These are phyloP conservation scores for Dorcus parallelipipedus DNA, from an alignment of 2,888 invertebrate species.

Conservation along the genomic window DNA sequence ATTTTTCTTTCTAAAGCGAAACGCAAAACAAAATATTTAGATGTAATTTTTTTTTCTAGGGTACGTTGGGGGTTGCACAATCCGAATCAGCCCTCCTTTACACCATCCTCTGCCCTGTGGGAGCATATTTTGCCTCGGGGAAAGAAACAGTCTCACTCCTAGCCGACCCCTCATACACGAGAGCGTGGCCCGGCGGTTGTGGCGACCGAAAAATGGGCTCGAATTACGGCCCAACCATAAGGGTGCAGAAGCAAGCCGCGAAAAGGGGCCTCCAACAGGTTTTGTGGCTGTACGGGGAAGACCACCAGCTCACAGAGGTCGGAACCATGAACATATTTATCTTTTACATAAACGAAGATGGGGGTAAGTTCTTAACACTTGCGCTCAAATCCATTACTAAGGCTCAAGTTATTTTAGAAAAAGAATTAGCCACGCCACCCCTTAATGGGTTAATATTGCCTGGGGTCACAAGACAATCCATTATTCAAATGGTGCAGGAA, in stretches of 20 bases:
- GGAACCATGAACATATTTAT: slow-evolving; percentile 99
- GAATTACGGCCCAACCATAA: slow-evolving; percentile 85
- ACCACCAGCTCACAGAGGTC: slow-evolving; percentile 92
- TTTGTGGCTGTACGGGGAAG: slow-evolving; percentile 92
- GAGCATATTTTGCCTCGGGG: slow-evolving; percentile 78
- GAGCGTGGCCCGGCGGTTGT: slow-evolving; percentile 91
- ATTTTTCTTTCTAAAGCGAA: too few relatives aligned
- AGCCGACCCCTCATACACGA: slow-evolving; percentile 85
- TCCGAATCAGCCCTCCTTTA: slow-evolving; percentile 88
- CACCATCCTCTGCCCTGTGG: slow-evolving; percentile 89
- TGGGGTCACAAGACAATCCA: slow-evolving; percentile 87
- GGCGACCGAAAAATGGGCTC: slow-evolving; percentile 96
- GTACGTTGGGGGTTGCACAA: slow-evolving; percentile 85
- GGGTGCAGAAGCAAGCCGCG: slow-evolving; percentile 74
- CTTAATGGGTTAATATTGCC: slow-evolving; percentile 92
- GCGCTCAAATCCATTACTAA: slow-evolving; percentile 6
- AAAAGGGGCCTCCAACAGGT: slow-evolving; percentile 87
- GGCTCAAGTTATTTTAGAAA: slow-evolving; percentile 57
- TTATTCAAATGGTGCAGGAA: slow-evolving; percentile 73
- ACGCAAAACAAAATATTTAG: too few relatives aligned
- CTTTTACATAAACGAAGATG: slow-evolving; percentile 80
- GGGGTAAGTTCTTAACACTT: slow-evolving; percentile 61
- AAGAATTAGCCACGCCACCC: slow-evolving; percentile 89
- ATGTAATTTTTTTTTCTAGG: slow-evolving; percentile 53
- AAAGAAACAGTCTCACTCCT: slow-evolving; percentile 70